phyloP scores from a whole-genome alignment of 2,797 vertebrate genomes.

The Remorina albescens region DNA sequence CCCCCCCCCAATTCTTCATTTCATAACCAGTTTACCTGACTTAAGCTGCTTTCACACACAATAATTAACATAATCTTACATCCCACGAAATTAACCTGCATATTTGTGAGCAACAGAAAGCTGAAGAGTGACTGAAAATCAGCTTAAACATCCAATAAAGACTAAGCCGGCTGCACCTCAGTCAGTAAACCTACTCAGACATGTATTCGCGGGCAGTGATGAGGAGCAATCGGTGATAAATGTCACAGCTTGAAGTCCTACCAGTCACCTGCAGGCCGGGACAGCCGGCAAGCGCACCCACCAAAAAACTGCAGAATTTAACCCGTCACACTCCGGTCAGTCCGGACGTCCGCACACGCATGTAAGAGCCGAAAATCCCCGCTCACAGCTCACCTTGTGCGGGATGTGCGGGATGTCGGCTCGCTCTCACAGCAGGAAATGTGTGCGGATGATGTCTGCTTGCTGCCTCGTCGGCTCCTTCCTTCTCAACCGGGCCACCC shows the following conservation, averaged over 20 bases:
- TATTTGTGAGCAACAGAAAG: too few relatives aligned
- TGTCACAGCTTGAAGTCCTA: slow-evolving; percentile 24
- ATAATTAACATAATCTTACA: slow-evolving; percentile 8
- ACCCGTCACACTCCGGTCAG: slow-evolving; percentile 78
- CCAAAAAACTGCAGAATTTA: slow-evolving; percentile 88
- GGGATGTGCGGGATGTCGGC: too few relatives aligned
- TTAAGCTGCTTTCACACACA: background rate
- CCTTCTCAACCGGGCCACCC: slow-evolving; percentile 73
- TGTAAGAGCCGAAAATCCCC: slow-evolving; percentile 7
- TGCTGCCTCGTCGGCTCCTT: slow-evolving; percentile 65
- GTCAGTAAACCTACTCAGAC: background rate
- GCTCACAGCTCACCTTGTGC: slow-evolving; percentile 23
- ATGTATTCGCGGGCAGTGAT: slow-evolving; percentile 9
- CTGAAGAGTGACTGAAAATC: background rate
- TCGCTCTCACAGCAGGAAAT: slow-evolving; percentile 41
- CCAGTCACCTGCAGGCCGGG: slow-evolving; percentile 57
- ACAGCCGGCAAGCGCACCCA: slow-evolving; percentile 59
- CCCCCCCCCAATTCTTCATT: background rate
- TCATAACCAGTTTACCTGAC: slow-evolving; percentile 1
- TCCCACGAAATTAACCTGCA: slow-evolving; percentile 3
- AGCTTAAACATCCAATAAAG: slow-evolving; percentile 3
- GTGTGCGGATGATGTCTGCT: slow-evolving; percentile 29
- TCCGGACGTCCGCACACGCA: slow-evolving; percentile 30
- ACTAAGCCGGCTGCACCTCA: slow-evolving; percentile 6
- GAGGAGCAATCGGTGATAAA: slow-evolving; percentile 11